Conservation (phyloP, 2,113 vertebrate genomes). For the Chroicocephalus ridibundus region DNA sequence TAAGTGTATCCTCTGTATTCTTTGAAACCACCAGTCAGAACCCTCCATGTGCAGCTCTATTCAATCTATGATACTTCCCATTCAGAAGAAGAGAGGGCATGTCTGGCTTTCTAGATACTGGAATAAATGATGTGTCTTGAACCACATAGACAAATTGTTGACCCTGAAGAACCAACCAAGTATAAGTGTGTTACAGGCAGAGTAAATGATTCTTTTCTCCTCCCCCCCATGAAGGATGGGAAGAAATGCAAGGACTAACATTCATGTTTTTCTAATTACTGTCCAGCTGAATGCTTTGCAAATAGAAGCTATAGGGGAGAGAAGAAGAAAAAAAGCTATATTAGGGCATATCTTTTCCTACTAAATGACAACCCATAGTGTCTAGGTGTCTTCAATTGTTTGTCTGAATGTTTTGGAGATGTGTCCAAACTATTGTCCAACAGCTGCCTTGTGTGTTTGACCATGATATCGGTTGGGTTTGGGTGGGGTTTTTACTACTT, state of each 20-base stretch:
- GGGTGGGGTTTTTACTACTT: not conserved
- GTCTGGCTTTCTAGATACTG: accelerated
- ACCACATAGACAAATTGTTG: accelerated
- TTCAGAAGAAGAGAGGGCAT: not conserved
- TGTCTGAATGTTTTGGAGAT: not conserved
- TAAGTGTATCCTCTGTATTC: not conserved
- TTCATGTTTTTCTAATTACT: not conserved
- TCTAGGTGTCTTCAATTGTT: not conserved
- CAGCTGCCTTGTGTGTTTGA: not conserved
- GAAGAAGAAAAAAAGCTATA: not conserved
- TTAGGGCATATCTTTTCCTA: not conserved
- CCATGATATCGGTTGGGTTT: accelerated
- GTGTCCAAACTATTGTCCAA: not conserved
- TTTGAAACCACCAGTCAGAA: not conserved
- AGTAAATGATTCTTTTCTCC: not conserved
- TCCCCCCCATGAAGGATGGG: not conserved
- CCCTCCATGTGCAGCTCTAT: accelerated
- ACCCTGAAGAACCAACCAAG: not conserved
- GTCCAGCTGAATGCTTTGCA: not conserved
- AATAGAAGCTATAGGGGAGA: not conserved
- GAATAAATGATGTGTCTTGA: not conserved
- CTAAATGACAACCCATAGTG: accelerated
- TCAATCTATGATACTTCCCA: not conserved
- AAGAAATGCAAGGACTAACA: not conserved
- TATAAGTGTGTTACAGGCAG: not conserved